These are phyloP conservation scores for Chrysocyon brachyurus DNA, from an alignment of 2,797 vertebrate genomes.

Conservation along the genomic window DNA sequence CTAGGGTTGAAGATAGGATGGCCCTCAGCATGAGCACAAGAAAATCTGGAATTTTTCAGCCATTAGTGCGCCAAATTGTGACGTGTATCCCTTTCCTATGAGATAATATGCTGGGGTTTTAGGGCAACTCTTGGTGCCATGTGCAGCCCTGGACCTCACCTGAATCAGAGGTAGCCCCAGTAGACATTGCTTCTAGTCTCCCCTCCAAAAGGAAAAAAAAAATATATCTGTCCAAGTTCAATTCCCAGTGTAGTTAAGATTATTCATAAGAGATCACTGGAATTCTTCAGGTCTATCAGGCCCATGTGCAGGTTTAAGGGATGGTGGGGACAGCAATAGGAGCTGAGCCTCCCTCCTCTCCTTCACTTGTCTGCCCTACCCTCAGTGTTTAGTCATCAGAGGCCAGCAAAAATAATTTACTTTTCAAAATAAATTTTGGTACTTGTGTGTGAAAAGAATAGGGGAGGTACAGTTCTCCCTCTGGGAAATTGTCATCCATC, in stretches of 20 bases:
- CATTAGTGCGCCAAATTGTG: background rate
- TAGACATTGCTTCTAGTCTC: background rate
- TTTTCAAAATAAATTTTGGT: slow-evolving; percentile 7
- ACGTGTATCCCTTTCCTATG: background rate
- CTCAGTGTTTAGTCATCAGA: background rate
- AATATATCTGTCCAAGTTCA: background rate
- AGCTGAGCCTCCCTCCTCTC: background rate
- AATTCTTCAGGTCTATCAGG: background rate
- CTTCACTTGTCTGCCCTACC: background rate
- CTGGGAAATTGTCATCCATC: background rate
- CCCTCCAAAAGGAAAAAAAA: background rate
- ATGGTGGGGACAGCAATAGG: background rate
- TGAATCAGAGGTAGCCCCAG: background rate
- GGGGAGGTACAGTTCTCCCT: background rate
- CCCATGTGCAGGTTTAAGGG: background rate
- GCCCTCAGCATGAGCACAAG: background rate
- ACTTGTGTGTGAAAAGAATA: background rate
- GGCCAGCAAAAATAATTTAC: background rate
- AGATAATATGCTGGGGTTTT: background rate
- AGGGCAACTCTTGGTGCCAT: no score
- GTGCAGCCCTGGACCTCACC: background rate
- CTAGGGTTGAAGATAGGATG: background rate
- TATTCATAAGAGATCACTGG: background rate
- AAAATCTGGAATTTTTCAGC: background rate
- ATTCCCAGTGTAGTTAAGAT: background rate